Percentiles rank a stretch among this genome's conserved stretches.
Conservation (phyloP, 2,888 invertebrate genomes). For the Labia minor region DNA sequence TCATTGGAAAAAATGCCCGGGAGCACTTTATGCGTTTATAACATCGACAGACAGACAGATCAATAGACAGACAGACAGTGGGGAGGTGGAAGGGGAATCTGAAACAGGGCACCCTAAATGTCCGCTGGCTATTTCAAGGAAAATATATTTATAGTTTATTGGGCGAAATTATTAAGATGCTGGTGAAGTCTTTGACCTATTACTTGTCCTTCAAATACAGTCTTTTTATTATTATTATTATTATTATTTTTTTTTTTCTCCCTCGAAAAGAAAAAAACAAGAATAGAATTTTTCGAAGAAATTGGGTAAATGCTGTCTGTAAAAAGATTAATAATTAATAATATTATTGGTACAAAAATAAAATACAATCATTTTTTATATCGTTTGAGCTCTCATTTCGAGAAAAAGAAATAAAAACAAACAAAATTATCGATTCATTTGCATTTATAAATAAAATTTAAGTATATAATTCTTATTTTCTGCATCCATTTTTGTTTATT, state of each 20-base stretch:
- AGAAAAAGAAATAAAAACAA: not conserved
- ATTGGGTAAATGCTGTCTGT: not conserved
- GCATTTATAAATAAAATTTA: no score
- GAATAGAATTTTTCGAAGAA: not conserved
- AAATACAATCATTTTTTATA: not conserved
- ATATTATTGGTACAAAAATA: not conserved
- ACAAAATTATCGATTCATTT: not conserved
- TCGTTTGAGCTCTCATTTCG: no score
- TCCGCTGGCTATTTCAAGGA: not conserved
- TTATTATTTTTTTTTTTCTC: no score
- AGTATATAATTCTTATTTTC: not conserved
- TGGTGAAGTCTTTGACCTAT: not conserved
- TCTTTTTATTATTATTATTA: no score
- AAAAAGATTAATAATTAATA: not conserved
- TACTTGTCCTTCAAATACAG: not conserved
- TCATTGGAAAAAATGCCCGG: not conserved
- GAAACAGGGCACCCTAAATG: conserved; percentile 13
- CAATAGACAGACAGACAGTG: conserved; percentile 4
- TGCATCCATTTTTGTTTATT: no score
- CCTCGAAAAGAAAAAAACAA: not conserved
- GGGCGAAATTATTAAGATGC: conserved; percentile 13
- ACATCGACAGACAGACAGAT: conserved; percentile 1
- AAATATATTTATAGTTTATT: conserved; percentile 13
- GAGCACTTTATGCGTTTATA: conserved; percentile 5
- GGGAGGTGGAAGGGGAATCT: no score